Conservation (phyloP, 2,888 invertebrate species). For the Troglohyphantes excavatus region DNA sequence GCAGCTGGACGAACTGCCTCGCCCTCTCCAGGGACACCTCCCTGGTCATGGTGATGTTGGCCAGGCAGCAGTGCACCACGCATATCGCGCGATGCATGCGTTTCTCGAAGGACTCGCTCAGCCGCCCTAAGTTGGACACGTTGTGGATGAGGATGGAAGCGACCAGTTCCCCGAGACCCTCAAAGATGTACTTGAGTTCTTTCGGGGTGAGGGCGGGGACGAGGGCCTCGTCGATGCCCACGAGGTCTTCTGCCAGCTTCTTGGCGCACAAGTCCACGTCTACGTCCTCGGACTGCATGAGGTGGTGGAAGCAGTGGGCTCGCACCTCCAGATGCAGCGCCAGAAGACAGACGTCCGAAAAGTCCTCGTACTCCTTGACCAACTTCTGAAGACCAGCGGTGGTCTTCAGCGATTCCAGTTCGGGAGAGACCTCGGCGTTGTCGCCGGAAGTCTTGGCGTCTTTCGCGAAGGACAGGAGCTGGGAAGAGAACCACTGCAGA, state of each 20-base stretch:
- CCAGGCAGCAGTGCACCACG: constrained; percentile 91
- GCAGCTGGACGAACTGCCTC: constrained; percentile 92
- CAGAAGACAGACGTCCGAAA: constrained; percentile 94
- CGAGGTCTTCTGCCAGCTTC: constrained; percentile 89
- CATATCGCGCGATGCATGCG: constrained; percentile 91
- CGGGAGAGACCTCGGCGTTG: not conserved
- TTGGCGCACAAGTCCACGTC: constrained; percentile 89
- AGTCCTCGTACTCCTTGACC: constrained; percentile 91
- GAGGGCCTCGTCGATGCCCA: constrained; percentile 90
- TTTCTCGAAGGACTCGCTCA: constrained; percentile 90
- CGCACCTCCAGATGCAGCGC: constrained; percentile 95
- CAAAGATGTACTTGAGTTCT: constrained; percentile 90
- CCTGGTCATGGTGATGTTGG: constrained; percentile 89
- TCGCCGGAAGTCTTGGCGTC: not conserved
- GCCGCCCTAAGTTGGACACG: constrained; percentile 88
- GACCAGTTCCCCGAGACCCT: constrained; percentile 92
- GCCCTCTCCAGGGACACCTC: constrained; percentile 94
- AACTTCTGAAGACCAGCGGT: constrained; percentile 81
- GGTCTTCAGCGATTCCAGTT: not conserved
- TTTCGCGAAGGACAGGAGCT: constrained; percentile 21
- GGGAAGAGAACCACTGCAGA: constrained; percentile 50
- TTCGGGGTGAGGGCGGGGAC: constrained; percentile 85
- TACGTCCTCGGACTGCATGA: constrained; percentile 86
- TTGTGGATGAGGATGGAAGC: constrained; percentile 91
- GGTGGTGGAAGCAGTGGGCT: constrained; percentile 97